A percentile compares a stretch with the other conserved stretches of the same genome.
Evolutionary conservation across 2,113 vertebrate genomes (phyloP).

Genomic region (Thunnus thynnus): DNA sequence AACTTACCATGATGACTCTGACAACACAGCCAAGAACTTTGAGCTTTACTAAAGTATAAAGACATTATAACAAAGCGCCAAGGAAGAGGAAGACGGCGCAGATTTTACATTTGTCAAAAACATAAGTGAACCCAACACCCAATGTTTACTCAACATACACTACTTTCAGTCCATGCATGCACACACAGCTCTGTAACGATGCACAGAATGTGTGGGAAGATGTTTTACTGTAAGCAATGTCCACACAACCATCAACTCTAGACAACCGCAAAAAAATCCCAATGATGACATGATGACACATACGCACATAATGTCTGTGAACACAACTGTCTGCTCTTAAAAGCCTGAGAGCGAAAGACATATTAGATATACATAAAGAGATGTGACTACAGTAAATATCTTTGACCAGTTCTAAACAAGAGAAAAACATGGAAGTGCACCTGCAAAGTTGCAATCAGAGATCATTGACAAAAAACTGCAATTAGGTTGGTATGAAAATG

Average conservation of each 20-base stretch:
- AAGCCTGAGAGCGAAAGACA: not conserved
- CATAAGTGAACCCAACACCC: not conserved
- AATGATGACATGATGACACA: not conserved
- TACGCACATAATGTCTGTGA: not conserved
- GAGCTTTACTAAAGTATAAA: not conserved
- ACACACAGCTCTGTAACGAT: not conserved
- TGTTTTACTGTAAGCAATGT: not conserved
- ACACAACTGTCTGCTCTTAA: not conserved
- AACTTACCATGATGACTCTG: conserved; percentile 7
- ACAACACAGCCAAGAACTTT: conserved; percentile 10
- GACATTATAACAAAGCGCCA: not conserved
- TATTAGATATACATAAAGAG: too few species aligned
- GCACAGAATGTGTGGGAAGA: not conserved
- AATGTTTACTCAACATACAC: not conserved
- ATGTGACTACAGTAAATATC: not conserved
- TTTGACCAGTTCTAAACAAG: not conserved
- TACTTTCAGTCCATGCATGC: not conserved
- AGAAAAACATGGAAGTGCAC: not conserved
- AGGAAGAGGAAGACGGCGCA: not conserved
- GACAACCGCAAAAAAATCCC: not conserved
- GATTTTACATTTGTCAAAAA: not conserved
- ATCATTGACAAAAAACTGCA: not conserved
- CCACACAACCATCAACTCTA: not conserved
- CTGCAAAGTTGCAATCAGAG: not conserved
- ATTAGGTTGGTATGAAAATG: not conserved